phyloP scores from a whole-genome alignment of 2,888 invertebrate species.

The Theretra japonica region DNA sequence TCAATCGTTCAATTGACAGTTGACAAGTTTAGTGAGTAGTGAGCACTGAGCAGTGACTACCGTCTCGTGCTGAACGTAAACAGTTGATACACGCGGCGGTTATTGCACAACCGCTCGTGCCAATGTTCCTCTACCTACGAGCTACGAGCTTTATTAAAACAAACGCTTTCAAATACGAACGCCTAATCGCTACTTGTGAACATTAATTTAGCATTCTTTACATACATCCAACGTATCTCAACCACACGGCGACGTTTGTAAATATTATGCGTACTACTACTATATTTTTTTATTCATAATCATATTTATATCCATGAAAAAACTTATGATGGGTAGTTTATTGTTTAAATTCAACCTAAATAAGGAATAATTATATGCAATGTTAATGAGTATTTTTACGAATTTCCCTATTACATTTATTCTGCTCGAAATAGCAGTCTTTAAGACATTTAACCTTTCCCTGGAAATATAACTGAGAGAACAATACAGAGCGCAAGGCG shows the following conservation, averaged over 20 bases:
- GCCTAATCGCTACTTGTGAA: constrained; percentile 6
- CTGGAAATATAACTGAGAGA: not conserved
- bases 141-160: constrained; percentile 18
- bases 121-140: constrained; percentile 8
- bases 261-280: constrained; percentile 1
- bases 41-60: constrained; percentile 29
- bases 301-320: constrained; percentile 11
- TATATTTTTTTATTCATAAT: constrained; percentile 4
- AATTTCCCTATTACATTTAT: not conserved
- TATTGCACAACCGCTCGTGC: constrained; percentile 50
- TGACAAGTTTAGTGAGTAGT: constrained; percentile 43
- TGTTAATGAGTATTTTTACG: not conserved
- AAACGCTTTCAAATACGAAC: constrained; percentile 23
- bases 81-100: not conserved
- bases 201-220: constrained; percentile 17
- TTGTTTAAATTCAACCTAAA: not conserved
- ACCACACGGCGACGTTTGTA: constrained; percentile 1
- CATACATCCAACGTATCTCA: constrained; percentile 12
- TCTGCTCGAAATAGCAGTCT: constrained; percentile 1
- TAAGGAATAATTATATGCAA: not conserved
- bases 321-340: not conserved
- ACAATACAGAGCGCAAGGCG: not conserved
- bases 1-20: constrained; percentile 40
- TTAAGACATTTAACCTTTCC: not conserved
- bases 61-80: constrained; percentile 19